Evolutionary conservation across 2,888 invertebrate species (phyloP), one percentile per base, ranked within the genome.

Genomic region (Cerastis leucographa): DNA sequence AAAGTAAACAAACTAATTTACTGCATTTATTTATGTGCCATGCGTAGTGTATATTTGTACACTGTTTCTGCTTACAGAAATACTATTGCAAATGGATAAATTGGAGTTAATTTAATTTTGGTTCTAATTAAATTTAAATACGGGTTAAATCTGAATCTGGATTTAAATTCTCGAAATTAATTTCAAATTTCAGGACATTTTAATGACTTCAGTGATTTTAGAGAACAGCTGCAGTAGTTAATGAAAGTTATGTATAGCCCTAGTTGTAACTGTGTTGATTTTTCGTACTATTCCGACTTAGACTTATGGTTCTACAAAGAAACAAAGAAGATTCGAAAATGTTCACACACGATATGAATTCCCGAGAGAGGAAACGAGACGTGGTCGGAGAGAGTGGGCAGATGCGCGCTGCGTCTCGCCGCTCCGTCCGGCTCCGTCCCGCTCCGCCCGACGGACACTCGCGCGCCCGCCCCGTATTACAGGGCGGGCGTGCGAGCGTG

Each of bases 281-380:
- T 75, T 80, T 72, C 70, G 59, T 75, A 84, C 69, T 74, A 81
- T 83, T 64, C 61, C 67, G 80, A 83, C 85, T 84, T 76, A 88
- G 87, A 88, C 86, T 89, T 91, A 89, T 86, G 85, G 82, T 84
- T 86, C 78, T 73, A 84, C 70, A 86, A 85, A 89, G 88, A 88
- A 87, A 89, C 87, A 88, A 87, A 89, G 87, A 89, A 90, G 90
- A 91, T 90, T 89, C 83, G 78, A 86, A 89, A 90, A 92, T 91
- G 89, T 92, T 92, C 88, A 87, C 89, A 90, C 88, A 88, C 88
- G 88, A 91, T 89, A 90, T 90, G 86, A 90, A 90, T 89, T 90
- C 92, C 90, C 91, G 42, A 46, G 86, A 87, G 92, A 87, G 78
- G 78, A 82, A 74, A 78, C 67, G 76, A 77, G 78, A 85, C 87